Base-by-base conservation (phyloP, 1,140 invertebrate species). In the Pseudomyrmex cubaensis region DNA sequence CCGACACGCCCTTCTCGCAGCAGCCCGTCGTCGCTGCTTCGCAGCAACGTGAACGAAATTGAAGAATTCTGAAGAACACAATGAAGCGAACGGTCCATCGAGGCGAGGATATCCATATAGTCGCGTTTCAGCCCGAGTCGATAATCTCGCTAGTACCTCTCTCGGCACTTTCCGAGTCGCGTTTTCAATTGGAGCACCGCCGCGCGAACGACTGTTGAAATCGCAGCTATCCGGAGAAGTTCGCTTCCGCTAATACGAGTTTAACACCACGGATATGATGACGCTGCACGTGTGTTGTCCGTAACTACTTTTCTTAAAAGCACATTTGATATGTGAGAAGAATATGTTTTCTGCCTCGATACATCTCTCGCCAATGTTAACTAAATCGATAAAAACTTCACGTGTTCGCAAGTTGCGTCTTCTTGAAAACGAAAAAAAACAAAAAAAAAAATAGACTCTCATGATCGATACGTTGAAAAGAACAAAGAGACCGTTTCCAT, bases 21-120 rank as follows among this genome's bases (percentile, higher is more conserved):
- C 22, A 22, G 22, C 35, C 20, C 56, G 77, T 64, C 75, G 44
- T 67, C 48, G 10, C 44, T 80, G 84, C 85, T 89, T 25, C 8
- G 9, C 46, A 35, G 35, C 35, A 9, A 12, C 88, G 84, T 82
- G 59, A 66, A 61, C 61, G 67, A 89, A 87, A 89, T 90, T 85
- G 85, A 75, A 85, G 61, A 89, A 83, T 74, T 90, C 56, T 85
- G 69, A 74, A 35, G 70, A 89, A 85, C 75, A 70, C 86, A 83
- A 78, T 78, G 66, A 84, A 70, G 35, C 44, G 56, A 83, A 76
- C 61, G 73, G 83, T 70, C 13, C 25, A 50, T 10, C 22, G 22
- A 64, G 50, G 25, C 25, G 35, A 54, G 25, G 66, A 20, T 35
- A 52, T 52, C 13, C 50, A 10, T 44, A 20, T 77, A 22, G 48